Evolutionary conservation across 2,888 invertebrate genomes (phyloP), one percentile per base, ranked within the genome.

Genomic region (Catotricha subobsoleta): DNA sequence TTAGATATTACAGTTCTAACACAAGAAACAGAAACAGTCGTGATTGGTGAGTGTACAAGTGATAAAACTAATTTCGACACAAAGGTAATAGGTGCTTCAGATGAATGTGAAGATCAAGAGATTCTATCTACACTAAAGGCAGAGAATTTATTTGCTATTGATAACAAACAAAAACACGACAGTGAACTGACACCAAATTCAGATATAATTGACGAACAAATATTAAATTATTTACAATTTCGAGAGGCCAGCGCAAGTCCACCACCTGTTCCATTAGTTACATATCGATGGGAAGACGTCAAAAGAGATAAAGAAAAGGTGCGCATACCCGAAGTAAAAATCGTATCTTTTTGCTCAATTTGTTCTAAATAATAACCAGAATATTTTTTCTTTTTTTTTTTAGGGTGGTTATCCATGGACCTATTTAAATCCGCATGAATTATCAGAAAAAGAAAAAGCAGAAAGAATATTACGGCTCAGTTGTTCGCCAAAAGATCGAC

Each of bases 251-350:
- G 34, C 8, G 8, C 9, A n/a, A 30, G 31, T 45, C 58, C 49
- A 45, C 80, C 81, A 49, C 74, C 74, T 48, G 68, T 78, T 52
- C 81, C 81, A 46, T 67, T 77, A 52, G 75, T 78, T 60, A 81
- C 81, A 40, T 83, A 82, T 61, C 71, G 74, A 66, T 83, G 82
- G 82, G 82, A 83, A 64, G 82, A 83, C 60, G 64, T 83, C 31
- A 65, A 72, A 51, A 67, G 78, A 56, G 70, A 75, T 50, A 74
- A 74, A 60, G 68, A 71, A 51, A 68, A 60, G 47, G 63, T 63
- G 49, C 54, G 54, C 48, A 35, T 15, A 21, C 10, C n/a, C 10
- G 13, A n/a, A n/a, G n/a, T n/a, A n/a, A n/a, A n/a, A n/a, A n/a
- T n/a, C 16, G 13, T 23, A 12, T 36, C 15, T 36, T n/a, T 19